Evolutionary conservation across 2,888 invertebrate genomes (phyloP).

Genomic region (Nasonovia ribisnigri): DNA sequence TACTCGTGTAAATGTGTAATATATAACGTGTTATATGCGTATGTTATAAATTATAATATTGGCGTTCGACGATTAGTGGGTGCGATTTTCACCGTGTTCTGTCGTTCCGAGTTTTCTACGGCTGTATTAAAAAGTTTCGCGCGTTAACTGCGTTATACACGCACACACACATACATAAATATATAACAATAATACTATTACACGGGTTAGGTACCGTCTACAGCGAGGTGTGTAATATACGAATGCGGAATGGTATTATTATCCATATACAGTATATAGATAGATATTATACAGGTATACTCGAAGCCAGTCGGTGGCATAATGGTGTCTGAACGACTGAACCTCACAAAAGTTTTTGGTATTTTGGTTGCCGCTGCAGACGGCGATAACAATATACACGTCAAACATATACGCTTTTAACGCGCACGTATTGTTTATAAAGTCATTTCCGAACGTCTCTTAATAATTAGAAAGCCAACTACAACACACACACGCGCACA

Average conservation of each 20-base stretch:
- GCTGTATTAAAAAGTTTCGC: not conserved
- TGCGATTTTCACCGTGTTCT: not conserved
- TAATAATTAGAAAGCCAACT: not conserved
- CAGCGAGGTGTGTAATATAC: not conserved
- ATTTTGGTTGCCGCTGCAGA: not conserved
- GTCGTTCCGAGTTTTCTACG: not conserved
- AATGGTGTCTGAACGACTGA: not conserved
- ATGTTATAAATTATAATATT: not conserved
- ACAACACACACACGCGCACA: not conserved
- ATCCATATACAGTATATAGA: not conserved
- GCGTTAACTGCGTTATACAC: not conserved
- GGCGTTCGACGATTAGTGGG: not conserved
- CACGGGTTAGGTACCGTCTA: not conserved
- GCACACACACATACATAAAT: not conserved
- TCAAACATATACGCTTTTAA: not conserved
- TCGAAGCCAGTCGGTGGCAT: not conserved
- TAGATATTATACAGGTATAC: no score
- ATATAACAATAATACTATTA: not conserved
- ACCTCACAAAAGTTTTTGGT: constrained; percentile 17
- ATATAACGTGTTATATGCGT: not conserved
- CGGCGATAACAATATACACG: not conserved
- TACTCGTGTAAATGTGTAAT: no score
- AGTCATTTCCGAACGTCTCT: not conserved
- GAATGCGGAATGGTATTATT: not conserved
- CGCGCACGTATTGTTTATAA: not conserved